Evolutionary conservation across 2,888 invertebrate species (phyloP), one percentile per base, ranked within the genome.

Genomic region (Hermodice carunculata): DNA sequence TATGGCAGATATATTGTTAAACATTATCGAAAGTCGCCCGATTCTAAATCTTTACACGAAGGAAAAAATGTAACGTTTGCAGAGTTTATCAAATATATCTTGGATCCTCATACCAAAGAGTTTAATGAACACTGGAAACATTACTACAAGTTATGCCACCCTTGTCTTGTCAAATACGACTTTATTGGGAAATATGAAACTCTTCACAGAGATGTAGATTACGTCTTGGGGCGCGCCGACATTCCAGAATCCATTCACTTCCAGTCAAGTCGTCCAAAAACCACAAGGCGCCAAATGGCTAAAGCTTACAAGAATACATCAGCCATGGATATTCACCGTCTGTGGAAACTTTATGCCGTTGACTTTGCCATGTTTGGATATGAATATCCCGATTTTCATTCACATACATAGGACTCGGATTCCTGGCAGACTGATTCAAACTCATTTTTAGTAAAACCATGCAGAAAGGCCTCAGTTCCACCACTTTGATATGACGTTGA

Each of bases 51-150:
- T 3, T 57, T 73, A 2, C 61, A 64, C 26, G 37, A 59, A 48
- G 95, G 95, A 1, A 89, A 93, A 81, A 94, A 95, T 86, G 95
- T 95, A 2, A 92, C 92, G 0, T 73, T 73, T 42, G 26, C 57
- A 5, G 71, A 73, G 42, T 95, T 97, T 85, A 87, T 89, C 22
- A n/a, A 52, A 54, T 72, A 94, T 85, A 88, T 96, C 49, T 89
- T 93, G 44, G 87, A 88, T 61, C 85, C 60, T 1, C n/a, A n/a
- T n/a, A n/a, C n/a, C n/a, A n/a, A n/a, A n/a, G 34, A 43, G 31
- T 44, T 87, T 1, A 96, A 97, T 83, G 95, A 95, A 81, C 97
- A 97, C 81, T 96, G 96, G 96, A 90, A 91, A 78, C 92, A 94
- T 0, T 92, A 94, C 72, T 88, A 90, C 66, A 91, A 91, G 61